Conservation (phyloP, 30 jellyfish, hydroid and myxozoan species). For the Sanderia malayensis region DNA sequence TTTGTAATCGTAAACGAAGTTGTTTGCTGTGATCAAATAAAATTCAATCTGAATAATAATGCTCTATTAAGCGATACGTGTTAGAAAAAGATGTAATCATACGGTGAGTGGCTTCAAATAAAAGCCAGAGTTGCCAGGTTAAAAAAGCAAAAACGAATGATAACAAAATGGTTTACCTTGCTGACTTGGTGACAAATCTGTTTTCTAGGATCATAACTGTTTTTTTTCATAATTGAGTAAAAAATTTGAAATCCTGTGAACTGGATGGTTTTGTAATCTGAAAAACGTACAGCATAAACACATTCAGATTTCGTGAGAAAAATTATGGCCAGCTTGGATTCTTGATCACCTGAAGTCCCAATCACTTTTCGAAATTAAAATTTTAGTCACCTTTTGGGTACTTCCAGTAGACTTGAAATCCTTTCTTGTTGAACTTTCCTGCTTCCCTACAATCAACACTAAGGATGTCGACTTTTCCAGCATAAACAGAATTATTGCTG, state of each 20-base stretch:
- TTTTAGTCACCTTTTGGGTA: constrained; percentile 17
- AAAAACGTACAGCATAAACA: too few species aligned
- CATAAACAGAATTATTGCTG: constrained; percentile 8
- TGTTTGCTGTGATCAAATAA: too few species aligned
- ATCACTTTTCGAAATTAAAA: too few species aligned
- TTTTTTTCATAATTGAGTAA: constrained; percentile 6
- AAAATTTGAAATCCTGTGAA: constrained; percentile 23
- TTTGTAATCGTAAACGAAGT: constrained; percentile 2
- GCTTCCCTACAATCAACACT: constrained; percentile 12
- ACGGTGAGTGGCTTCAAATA: too few species aligned
- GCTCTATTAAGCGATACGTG: too few species aligned
- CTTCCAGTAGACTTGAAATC: constrained; percentile 1
- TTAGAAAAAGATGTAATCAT: too few species aligned
- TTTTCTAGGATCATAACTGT: background rate
- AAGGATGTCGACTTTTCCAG: constrained; percentile 10
- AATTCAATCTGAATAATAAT: too few species aligned
- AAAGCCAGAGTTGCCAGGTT: too few species aligned
- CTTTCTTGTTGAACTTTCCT: constrained; percentile 8
- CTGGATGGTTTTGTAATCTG: constrained; percentile 8
- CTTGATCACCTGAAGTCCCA: too few species aligned
- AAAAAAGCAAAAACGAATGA: too few species aligned
- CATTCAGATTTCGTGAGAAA: too few species aligned
- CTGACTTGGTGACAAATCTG: constrained; percentile 13
- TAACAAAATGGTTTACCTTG: constrained; percentile 7
- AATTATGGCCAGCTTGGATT: too few species aligned